Percentiles rank a stretch among this genome's conserved stretches.
phyloP scores from a whole-genome alignment of 2,797 vertebrate genomes.

The Loriculus beryllinus region DNA sequence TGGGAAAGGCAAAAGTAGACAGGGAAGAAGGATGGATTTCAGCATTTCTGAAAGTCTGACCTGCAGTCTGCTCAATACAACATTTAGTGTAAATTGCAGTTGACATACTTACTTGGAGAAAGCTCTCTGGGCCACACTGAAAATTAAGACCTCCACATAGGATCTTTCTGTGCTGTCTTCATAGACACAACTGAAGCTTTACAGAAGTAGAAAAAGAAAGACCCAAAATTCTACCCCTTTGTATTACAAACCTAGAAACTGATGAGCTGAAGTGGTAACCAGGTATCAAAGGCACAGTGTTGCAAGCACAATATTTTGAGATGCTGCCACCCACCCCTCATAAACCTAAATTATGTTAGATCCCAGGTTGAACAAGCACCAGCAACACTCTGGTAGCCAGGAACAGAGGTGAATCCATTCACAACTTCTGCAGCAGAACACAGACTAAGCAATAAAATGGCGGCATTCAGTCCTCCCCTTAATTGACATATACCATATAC shows the following conservation, averaged over 20 bases:
- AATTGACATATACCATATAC: neutral
- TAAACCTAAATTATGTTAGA: neutral
- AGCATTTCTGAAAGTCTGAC: neutral
- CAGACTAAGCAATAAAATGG: neutral
- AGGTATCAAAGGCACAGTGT: neutral
- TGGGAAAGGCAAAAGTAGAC: neutral
- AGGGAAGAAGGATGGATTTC: neutral
- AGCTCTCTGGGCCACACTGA: neutral
- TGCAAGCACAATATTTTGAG: neutral
- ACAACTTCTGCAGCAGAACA: neutral
- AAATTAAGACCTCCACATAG: neutral
- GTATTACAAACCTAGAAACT: neutral
- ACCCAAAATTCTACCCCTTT: neutral
- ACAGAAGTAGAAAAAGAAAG: neutral
- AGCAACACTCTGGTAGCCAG: neutral
- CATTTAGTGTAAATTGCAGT: neutral
- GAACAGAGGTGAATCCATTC: neutral
- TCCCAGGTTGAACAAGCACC: neutral
- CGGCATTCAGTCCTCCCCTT: neutral
- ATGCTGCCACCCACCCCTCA: neutral
- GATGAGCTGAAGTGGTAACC: neutral
- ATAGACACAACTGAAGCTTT: neutral
- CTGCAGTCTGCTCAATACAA: neutral
- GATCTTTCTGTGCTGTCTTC: neutral
- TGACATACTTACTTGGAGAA: neutral